A percentile compares a stretch with the other conserved stretches of the same genome.
phyloP scores from a whole-genome alignment of 2,888 invertebrate species.

The Pyrochroa serraticornis region DNA sequence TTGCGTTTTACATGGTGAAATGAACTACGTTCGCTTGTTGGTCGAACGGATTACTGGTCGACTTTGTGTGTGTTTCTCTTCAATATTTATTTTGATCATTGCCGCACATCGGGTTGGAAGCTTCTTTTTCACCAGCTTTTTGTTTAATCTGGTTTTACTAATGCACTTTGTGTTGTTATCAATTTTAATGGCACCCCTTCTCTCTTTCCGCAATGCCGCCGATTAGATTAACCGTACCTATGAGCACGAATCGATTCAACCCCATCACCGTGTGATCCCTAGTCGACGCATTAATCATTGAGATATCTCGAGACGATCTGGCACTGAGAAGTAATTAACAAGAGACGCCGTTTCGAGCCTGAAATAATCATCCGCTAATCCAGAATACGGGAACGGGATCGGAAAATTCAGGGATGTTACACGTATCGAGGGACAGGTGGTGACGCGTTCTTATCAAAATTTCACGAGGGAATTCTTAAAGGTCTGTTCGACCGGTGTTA shows the following conservation, averaged over 20 bases:
- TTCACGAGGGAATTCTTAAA: too few relatives aligned
- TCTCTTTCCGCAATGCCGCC: slow-evolving; percentile 5
- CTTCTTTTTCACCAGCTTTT: slow-evolving; percentile 38
- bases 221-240: slow-evolving; percentile 24
- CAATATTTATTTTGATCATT: slow-evolving; percentile 41
- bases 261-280: background rate
- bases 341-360: slow-evolving; percentile 34
- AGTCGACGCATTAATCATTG: slow-evolving; percentile 22
- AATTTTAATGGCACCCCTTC: slow-evolving; percentile 22
- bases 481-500: too few relatives aligned
- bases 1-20: slow-evolving; percentile 48
- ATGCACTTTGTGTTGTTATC: slow-evolving; percentile 39
- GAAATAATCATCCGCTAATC: slow-evolving; percentile 43
- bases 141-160: slow-evolving; percentile 41
- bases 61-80: slow-evolving; percentile 42
- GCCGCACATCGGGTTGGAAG: slow-evolving; percentile 25
- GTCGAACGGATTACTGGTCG: slow-evolving; percentile 44
- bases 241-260: slow-evolving; percentile 15
- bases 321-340: slow-evolving; percentile 41
- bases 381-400: slow-evolving; percentile 4
- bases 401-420: too few relatives aligned
- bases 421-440: too few relatives aligned
- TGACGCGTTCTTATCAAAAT: too few relatives aligned
- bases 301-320: slow-evolving; percentile 20
- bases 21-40: slow-evolving; percentile 42